These are phyloP conservation scores for Drosophila crucigera DNA, from an alignment of 2,888 invertebrate species.

Conservation along the genomic window DNA sequence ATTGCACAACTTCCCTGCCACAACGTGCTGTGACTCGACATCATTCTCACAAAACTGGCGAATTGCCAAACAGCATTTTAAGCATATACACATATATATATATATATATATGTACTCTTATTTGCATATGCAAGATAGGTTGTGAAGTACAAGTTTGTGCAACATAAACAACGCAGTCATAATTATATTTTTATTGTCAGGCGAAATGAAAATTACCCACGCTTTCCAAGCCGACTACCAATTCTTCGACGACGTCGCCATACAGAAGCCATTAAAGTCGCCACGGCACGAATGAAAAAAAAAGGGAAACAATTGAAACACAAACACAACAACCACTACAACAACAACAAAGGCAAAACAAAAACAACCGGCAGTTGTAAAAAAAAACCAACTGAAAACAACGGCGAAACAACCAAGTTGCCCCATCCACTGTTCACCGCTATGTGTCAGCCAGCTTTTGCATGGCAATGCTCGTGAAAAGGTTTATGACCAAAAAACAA, in stretches of 20 bases:
- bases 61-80: slow-evolving; percentile 39
- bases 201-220: slow-evolving; percentile 66
- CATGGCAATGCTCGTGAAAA: slow-evolving; percentile 35
- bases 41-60: slow-evolving; percentile 56
- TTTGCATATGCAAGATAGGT: slow-evolving; percentile 20
- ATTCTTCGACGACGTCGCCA: slow-evolving; percentile 36
- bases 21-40: slow-evolving; percentile 56
- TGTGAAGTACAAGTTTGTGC: slow-evolving; percentile 23
- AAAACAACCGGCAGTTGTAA: slow-evolving; percentile 27
- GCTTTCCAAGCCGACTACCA: slow-evolving; percentile 59
- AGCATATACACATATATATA: slow-evolving; percentile 4
- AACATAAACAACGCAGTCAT: slow-evolving; percentile 60
- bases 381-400: slow-evolving; percentile 2
- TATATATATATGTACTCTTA: slow-evolving; percentile 7
- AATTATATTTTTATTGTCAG: slow-evolving; percentile 68
- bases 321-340: slow-evolving; percentile 6
- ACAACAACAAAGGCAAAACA: slow-evolving; percentile 7
- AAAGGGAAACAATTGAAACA: slow-evolving; percentile 56
- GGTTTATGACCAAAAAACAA: slow-evolving; percentile 50
- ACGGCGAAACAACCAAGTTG: slow-evolving; percentile 14
- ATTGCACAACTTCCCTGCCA: slow-evolving; percentile 68
- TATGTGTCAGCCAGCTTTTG: slow-evolving; percentile 46
- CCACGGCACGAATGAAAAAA: slow-evolving; percentile 47
- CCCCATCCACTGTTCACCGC: slow-evolving; percentile 49
- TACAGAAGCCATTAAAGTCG: slow-evolving; percentile 68